Evolutionary conservation across 2,113 vertebrate genomes (phyloP), one percentile per base, ranked within the genome.

Genomic region (Phyllopteryx taeniolatus): DNA sequence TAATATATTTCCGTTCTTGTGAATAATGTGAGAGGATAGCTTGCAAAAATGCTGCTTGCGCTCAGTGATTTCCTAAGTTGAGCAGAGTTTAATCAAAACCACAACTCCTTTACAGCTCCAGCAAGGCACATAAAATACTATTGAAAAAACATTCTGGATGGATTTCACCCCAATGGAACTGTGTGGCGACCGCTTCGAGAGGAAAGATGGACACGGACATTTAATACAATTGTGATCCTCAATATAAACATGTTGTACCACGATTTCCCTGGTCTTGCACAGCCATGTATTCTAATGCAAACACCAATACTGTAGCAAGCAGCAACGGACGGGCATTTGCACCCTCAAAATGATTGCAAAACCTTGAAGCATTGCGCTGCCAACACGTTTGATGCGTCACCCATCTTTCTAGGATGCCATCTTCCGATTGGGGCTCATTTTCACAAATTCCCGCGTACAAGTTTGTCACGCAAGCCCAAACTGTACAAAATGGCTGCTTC

Each of bases 131-230:
- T 82, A 82, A 71, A 74, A 67, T 75, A 59, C 12, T 31, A 31
- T 6, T 17, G 4, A 76, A 80, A 79, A 71, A 83, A 84, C 81
- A 81, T 79, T 73, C 72, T 67, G 59, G 63, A 67, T 59, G 69
- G 71, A 79, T 79, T 84, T 76, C 72, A 39, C 46, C 65, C 22
- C 79, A 85, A 84, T 80, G 77, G 76, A 79, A 71, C 3, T 10
- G 62, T 71, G 74, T 59, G 65, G 68, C 6, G 49, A 68, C 64
- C 74, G 69, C 79, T 69, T 71, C 67, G 79, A 71, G 51, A 61
- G 66, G 66, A 60, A 70, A 73, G 47, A 73, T 43, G 68, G 79
- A 71, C 80, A 85, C 75, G 74, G 74, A 74, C 75, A 82, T 79
- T 84, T 80, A 67, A 83, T 85, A 43, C 19, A 39, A 68, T 42